Percentiles rank a stretch among this genome's conserved stretches.
These are phyloP conservation scores for Pelecanus crispus DNA, from an alignment of 2,113 vertebrate genomes.

Conservation along the genomic window DNA sequence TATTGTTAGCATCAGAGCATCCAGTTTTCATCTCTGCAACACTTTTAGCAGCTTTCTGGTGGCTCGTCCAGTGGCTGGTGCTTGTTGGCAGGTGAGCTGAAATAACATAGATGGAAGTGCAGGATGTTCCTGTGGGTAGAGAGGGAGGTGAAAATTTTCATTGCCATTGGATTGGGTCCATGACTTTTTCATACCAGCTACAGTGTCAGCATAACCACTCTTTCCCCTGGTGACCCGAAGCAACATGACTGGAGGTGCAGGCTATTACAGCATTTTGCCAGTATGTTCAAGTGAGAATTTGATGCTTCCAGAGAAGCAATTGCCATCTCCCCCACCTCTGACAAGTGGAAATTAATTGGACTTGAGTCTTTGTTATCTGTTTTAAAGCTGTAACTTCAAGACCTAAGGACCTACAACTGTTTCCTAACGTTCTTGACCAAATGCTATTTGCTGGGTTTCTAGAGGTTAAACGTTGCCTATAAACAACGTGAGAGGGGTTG, in stretches of 20 bases:
- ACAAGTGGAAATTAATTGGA: not conserved
- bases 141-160: not conserved
- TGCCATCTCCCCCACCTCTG: not conserved
- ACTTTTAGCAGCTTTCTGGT: not conserved
- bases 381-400: not conserved
- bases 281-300: not conserved
- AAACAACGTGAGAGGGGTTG: not conserved
- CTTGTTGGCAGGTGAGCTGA: not conserved
- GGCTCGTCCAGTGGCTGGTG: not conserved
- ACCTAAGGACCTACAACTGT: not conserved
- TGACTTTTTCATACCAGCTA: not conserved
- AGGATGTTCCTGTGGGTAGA: not conserved
- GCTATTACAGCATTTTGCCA: not conserved
- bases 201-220: not conserved
- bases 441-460: not conserved
- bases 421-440: not conserved
- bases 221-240: not conserved
- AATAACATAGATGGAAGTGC: not conserved
- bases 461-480: not conserved
- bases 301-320: not conserved
- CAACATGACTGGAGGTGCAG: not conserved
- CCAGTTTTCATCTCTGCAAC: not conserved
- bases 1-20: not conserved
- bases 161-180: not conserved
- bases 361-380: not conserved